Base-by-base conservation (phyloP, 2,113 vertebrate species). In the Xyliphius kryptos region DNA sequence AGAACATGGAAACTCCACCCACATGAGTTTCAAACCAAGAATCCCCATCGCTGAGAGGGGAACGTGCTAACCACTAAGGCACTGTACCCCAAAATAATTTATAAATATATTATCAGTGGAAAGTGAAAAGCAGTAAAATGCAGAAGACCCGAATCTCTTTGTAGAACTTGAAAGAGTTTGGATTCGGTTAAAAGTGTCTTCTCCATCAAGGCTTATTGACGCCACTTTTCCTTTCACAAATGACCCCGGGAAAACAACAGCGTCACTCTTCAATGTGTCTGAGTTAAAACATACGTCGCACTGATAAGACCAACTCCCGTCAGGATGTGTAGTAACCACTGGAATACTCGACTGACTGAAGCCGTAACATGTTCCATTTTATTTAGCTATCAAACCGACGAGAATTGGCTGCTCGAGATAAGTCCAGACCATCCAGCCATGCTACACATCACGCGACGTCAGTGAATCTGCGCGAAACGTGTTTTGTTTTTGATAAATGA, bases 241-340 rank as follows among this genome's bases (percentile, higher is more conserved):
- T 11, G 49, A 21, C 15, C 62, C 41, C 6, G 61, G 67, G 20
- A 56, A 62, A 64, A 74, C 56, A 2, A 74, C 48, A 19, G 70
- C 56, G 2, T 69, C 57, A 57, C 52, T 76, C 46, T 71, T 68
- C 43, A 74, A 41, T 5, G 74, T 76, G 74, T 79, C 79, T 53
- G 75, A 82, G 32, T 75, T 79, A 63, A 81, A 82, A 69, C 77
- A 82, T 52, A 81, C 79, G 36, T 81, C 80, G 16, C 79, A 81
- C 50, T 81, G 80, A 66, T 77, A 82, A 73, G 77, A 82, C 78
- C 80, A 80, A 74, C 77, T 82, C 63, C 78, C 76, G 0, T 79
- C 80, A 48, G 75, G 72, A 57, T 77, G 69, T 16, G 75, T 69
- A 57, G 59, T 74, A 62, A 74, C 52, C 63, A 76, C 61, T 37